These are phyloP conservation scores for Zaprionus tsacasi DNA, from an alignment of 1,140 invertebrate genomes.

Conservation along the genomic window DNA sequence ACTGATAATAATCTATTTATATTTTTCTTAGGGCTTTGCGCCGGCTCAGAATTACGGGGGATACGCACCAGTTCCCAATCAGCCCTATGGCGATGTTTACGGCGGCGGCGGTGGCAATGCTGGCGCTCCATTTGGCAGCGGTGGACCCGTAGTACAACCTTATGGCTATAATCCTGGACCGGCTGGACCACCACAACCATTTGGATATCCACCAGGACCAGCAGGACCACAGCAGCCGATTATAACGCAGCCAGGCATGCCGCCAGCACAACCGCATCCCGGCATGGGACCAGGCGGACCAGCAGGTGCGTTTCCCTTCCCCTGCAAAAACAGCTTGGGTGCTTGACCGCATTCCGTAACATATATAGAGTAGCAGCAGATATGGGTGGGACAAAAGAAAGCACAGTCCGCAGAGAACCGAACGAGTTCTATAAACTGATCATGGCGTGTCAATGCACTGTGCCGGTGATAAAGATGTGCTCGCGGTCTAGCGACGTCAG, in stretches of 20 bases:
- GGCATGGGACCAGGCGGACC: conserved; percentile 55
- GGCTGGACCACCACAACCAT: conserved; percentile 25
- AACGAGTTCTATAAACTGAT: conserved; percentile 20
- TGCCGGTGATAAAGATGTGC: conserved; percentile 43
- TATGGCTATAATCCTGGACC: conserved; percentile 46
- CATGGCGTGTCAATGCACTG: conserved; percentile 53
- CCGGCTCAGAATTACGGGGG: conserved; percentile 52
- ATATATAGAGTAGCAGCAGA: neutral
- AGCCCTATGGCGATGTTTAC: conserved; percentile 67
- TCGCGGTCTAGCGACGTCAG: conserved; percentile 19
- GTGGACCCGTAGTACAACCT: conserved; percentile 10
- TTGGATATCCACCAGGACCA: conserved; percentile 56
- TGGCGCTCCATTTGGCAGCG: conserved; percentile 47
- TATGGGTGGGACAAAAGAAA: conserved; percentile 28
- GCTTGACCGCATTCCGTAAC: neutral
- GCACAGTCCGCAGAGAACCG: neutral
- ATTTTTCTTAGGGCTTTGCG: conserved; percentile 62
- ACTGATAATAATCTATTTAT: neutral
- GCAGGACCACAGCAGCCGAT: conserved; percentile 58
- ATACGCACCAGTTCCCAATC: conserved; percentile 75
- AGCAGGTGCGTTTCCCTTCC: conserved; percentile 45
- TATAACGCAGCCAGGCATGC: conserved; percentile 70
- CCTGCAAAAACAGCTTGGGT: neutral
- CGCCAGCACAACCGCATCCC: conserved; percentile 43
- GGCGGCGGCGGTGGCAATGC: conserved; percentile 49